Base-by-base conservation (phyloP, 2,888 invertebrate species). In the Bombylius major region DNA sequence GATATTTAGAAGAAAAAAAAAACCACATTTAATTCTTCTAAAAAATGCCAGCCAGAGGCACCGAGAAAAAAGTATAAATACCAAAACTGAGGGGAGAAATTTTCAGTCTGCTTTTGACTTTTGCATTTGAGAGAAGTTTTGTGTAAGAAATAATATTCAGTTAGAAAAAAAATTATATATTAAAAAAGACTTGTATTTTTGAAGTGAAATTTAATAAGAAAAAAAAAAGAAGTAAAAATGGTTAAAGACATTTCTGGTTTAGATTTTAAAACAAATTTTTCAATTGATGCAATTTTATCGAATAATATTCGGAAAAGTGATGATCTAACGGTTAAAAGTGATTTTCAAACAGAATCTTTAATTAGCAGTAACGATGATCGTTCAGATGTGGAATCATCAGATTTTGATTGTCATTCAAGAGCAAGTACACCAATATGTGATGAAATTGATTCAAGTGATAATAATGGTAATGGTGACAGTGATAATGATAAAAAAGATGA, bases 241-340 rank as follows among this genome's bases (percentile, higher is more conserved):
- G 71, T 70, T 55, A 68, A 69, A 66, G 68, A 65, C 65, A 67
- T 69, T 60, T 65, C 64, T 56, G 65, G 68, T 61, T 68, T 71
- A 66, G 71, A 70, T 61, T 69, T 70, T 61, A 83, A 82, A 76
- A 87, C 86, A 68, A 87, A 81, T 70, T 89, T 90, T 77, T 86
- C 86, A 67, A 90, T 90, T 69, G 85, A 85, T 67, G 84, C 86
- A 66, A 82, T 90, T 62, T 75, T 89, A 53, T 86, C 88, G 31
- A 87, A 87, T 56, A 69, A 61, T 51, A 36, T 59, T 6, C 56
- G 58, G 44, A 60, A 57, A 56, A 64, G 23, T 23, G 23, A 23
- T 23, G 23, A 23, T 23, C 23, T 23, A 23, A 39, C 11, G 39
- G 11, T 61, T 49, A 58, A 32, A 47, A 34, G 7, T 8, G 54